Evolutionary conservation across 1,140 invertebrate species (phyloP), one percentile per base, ranked within the genome.

Genomic region (Nymphalis io): DNA sequence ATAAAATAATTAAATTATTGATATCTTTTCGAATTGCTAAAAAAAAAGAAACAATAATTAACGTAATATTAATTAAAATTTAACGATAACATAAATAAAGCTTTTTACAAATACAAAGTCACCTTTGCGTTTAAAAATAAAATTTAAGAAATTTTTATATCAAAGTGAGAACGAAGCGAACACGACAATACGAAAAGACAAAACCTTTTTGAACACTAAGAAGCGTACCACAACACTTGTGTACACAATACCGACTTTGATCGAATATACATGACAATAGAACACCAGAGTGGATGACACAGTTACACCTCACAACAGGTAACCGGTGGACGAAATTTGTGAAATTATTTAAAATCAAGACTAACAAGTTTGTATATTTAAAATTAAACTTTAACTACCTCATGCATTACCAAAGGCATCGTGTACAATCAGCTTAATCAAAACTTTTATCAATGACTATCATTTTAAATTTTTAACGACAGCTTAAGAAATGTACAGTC

Each of bases 221-320:
- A 81, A 81, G 76, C 59, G 70, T 51, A 51, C 44, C 46, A 51
- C 71, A 75, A 81, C 87, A 89, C 86, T 88, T 89, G 87, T 87
- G 86, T 87, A 88, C 86, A 91, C 81, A 82, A 82, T 79, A 84
- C 76, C 67, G 77, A 80, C 75, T 88, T 88, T 90, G 84, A 90
- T 90, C 85, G 79, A 82, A 90, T 90, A 90, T 90, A 77, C 88
- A 89, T 91, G 76, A 91, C 88, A 91, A 91, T 83, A 80, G 86
- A 55, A 64, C 74, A 79, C 74, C 84, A 82, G 74, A 78, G 75
- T 87, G 79, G 76, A 79, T 83, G 88, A 85, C 81, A 87, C 88
- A 90, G 88, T 90, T 81, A 75, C 78, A 59, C 77, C 51, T 66
- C 64, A 66, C 60, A 53, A 76, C 82, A 85, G 82, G 82, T 83